A percentile compares a stretch with the other conserved stretches of the same genome.
Evolutionary conservation across 53 echinoderm and acorn worm genomes (phyloP).

Genomic region (Actinopyga echinites): DNA sequence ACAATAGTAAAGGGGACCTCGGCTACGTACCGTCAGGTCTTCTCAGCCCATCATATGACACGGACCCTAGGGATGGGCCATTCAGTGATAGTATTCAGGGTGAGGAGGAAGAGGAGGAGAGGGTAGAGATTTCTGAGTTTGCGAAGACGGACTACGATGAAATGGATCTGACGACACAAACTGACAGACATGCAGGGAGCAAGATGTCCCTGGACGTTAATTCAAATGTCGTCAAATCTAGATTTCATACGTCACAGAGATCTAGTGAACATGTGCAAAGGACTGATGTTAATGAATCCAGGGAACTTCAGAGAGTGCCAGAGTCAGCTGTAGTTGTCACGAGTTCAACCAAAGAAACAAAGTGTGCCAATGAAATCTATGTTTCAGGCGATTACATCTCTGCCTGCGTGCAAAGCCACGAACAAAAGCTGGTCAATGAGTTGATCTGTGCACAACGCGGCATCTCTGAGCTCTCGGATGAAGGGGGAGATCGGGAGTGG

Average conservation of each 20-base stretch:
- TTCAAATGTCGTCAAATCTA: conserved; percentile 55
- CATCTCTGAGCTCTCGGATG: neutral
- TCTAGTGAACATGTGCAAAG: conserved; percentile 15
- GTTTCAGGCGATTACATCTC: conserved; percentile 86
- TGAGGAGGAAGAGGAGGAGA: conserved; percentile 45
- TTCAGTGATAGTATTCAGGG: conserved; percentile 10
- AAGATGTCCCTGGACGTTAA: conserved; percentile 38
- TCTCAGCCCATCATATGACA: conserved; percentile 47
- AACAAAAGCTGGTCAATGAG: neutral
- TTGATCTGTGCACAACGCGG: neutral
- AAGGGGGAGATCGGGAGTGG: neutral
- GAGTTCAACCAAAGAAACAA: neutral
- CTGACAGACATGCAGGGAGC: neutral
- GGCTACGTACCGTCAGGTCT: conserved; percentile 88
- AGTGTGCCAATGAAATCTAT: conserved; percentile 65
- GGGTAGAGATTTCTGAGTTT: conserved; percentile 62
- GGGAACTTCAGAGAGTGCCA: conserved; percentile 43
- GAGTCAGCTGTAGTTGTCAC: neutral
- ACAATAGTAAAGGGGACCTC: conserved; percentile 73
- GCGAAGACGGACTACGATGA: conserved; percentile 30
- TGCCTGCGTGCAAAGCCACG: conserved; percentile 53
- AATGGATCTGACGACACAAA: conserved; percentile 24
- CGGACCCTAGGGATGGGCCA: conserved; percentile 2
- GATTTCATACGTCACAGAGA: conserved; percentile 40
- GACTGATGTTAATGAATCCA: conserved; percentile 34